phyloP scores from a whole-genome alignment of 2,888 invertebrate species.

The Apomyelois bistriatella region DNA sequence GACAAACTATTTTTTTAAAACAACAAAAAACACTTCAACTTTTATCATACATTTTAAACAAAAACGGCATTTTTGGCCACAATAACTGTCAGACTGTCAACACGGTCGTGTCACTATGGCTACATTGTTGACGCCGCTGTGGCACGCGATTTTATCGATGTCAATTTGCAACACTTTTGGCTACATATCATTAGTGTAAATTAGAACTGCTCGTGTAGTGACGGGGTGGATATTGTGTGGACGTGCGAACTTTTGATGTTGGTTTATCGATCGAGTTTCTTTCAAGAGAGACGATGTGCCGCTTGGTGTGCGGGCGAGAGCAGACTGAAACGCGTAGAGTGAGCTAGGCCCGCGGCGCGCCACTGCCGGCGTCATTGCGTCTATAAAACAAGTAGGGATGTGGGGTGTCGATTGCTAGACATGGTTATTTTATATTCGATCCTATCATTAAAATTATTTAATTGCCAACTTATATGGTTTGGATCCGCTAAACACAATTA shows the following conservation, averaged over 20 bases:
- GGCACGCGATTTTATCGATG: constrained; percentile 49
- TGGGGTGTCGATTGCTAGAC: constrained; percentile 33
- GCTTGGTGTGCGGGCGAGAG: constrained; percentile 25
- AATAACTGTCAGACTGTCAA: constrained; percentile 62
- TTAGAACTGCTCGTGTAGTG: constrained; percentile 23
- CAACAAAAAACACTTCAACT: constrained; percentile 41
- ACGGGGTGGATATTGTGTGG: constrained; percentile 17
- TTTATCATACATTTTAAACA: constrained; percentile 40
- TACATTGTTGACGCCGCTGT: constrained; percentile 74
- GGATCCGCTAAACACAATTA: no score
- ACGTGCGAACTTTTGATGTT: constrained; percentile 27
- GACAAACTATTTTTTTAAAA: constrained; percentile 32
- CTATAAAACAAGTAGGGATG: constrained; percentile 52
- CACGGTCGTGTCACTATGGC: constrained; percentile 71
- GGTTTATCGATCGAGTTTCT: constrained; percentile 48
- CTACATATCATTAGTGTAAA: constrained; percentile 37
- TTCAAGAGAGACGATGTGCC: constrained; percentile 24
- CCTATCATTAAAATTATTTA: background rate
- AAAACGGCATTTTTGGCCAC: constrained; percentile 37
- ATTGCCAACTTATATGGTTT: no score
- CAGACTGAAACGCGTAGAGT: constrained; percentile 36
- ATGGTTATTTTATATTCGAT: background rate
- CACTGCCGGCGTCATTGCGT: constrained; percentile 72
- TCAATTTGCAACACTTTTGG: constrained; percentile 30
- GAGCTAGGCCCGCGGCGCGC: constrained; percentile 53